Percentiles rank a stretch among this genome's conserved stretches.
phyloP scores from a whole-genome alignment of 2,888 invertebrate species.

The Selenia dentaria region DNA sequence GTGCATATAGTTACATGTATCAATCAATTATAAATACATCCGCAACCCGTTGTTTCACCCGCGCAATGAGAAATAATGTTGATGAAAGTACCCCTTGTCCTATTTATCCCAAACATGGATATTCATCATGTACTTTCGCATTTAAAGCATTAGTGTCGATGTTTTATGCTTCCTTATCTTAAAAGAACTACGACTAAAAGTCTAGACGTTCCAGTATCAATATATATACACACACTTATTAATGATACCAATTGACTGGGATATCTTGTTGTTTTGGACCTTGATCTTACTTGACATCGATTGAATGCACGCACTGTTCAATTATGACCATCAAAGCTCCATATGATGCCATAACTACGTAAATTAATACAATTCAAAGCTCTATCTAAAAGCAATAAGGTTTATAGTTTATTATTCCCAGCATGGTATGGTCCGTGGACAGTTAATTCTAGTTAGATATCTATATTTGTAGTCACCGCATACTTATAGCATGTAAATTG shows the following conservation, averaged over 20 bases:
- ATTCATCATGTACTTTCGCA: no score
- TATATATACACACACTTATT: no score
- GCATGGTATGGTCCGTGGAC: conserved; percentile 1
- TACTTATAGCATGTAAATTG: not conserved
- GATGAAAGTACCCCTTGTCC: no score
- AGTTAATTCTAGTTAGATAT: conserved; percentile 1
- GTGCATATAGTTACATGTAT: no score
- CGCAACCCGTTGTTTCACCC: no score
- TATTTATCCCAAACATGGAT: no score
- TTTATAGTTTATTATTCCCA: not conserved
- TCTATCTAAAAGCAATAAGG: conserved; percentile 1
- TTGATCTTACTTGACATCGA: conserved; percentile 47
- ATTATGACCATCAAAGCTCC: conserved; percentile 21
- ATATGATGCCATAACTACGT: not conserved
- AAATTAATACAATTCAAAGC: not conserved
- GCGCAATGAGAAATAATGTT: no score
- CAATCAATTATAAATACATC: no score
- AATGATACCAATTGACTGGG: conserved; percentile 4
- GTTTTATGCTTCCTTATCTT: no score
- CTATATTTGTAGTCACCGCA: not conserved
- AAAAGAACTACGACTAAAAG: no score
- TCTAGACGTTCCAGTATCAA: no score
- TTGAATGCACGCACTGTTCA: conserved; percentile 28
- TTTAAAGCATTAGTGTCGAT: no score
- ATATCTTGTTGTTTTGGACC: conserved; percentile 28